Evolutionary conservation across 2,888 invertebrate genomes (phyloP), one percentile per base, ranked within the genome.

Genomic region (Meta bourneti): DNA sequence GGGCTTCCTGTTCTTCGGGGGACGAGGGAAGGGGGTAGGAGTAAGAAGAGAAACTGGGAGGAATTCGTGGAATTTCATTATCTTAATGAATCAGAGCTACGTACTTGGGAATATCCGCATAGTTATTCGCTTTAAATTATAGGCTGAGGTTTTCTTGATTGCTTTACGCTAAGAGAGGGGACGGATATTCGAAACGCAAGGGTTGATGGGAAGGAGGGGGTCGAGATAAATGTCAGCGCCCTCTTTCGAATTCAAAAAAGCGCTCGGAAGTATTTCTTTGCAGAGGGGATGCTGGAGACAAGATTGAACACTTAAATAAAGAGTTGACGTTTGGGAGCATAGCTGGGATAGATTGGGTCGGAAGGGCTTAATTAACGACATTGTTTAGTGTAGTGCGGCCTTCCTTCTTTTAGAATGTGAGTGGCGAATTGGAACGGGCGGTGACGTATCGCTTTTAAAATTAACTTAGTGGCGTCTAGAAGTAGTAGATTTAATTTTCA

Each of bases 41-140:
- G 13, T 34, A 34, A 82, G 80, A 86, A 90, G 61, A 79, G 90
- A 79, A 90, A 81, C 81, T 74, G 70, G 79, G 78, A 72, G 81
- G 91, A 91, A 91, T 91, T 87, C 79, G 69, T 48, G 88, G 91
- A 91, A 91, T 91, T 91, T 91, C 91, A 91, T 91, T 91, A 91
- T 78, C 88, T 72, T 91, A 91, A 91, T 91, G 91, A 91, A 91
- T 91, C 91, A 82, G 86, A 87, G 86, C 87, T 87, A 48, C 82
- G 71, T 70, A 77, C 81, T 82, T 70, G 72, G 78, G 77, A 61
- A 78, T 82, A 86, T 82, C 87, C 72, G 82, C 91, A 87, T 91
- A 87, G 86, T 91, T 91, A 91, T 91, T 86, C 82, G 54, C 86
- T 91, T 91, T 91, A 91, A 91, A 91, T 91, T 91, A 91, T 91